Percentiles rank a stretch among this genome's conserved stretches.
Evolutionary conservation across 1,140 invertebrate genomes (phyloP).

Genomic region (Sycophila sp.): DNA sequence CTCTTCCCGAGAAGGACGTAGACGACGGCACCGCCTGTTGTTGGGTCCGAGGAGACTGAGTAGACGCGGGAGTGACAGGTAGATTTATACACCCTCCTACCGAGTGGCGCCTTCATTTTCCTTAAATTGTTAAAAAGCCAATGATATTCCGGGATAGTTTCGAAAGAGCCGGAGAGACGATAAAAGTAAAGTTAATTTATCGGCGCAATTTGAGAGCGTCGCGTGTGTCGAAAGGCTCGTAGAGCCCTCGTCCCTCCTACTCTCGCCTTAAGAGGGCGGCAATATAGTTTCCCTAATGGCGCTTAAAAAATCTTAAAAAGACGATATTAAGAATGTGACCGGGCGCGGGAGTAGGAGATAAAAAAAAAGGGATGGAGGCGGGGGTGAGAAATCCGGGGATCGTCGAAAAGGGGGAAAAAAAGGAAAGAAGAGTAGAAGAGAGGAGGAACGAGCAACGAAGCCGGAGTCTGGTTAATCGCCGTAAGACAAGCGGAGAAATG

Average conservation of each 20-base stretch:
- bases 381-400: too few relatives aligned
- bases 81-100: conserved; percentile 55
- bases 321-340: conserved; percentile 67
- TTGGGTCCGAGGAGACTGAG: too few relatives aligned
- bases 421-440: not conserved
- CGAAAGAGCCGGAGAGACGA: conserved; percentile 42
- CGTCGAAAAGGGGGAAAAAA: conserved; percentile 4
- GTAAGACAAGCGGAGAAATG: conserved; percentile 67
- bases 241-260: conserved; percentile 19
- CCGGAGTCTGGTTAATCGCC: conserved; percentile 65
- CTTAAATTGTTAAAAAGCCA: conserved; percentile 48
- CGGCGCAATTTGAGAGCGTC: conserved; percentile 59
- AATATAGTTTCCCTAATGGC: conserved; percentile 68
- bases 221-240: conserved; percentile 55
- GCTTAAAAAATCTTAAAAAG: conserved; percentile 67
- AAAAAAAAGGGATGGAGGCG: not conserved
- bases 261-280: conserved; percentile 52
- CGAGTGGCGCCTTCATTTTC: conserved; percentile 39
- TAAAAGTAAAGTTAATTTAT: conserved; percentile 66
- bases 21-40: too few relatives aligned
- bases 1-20: conserved; percentile 27
- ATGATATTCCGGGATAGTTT: conserved; percentile 42
- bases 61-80: conserved; percentile 51
- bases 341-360: conserved; percentile 32
- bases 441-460: conserved; percentile 47